Conservation (phyloP, 2,113 vertebrate species). For the Xenus cinereus region DNA sequence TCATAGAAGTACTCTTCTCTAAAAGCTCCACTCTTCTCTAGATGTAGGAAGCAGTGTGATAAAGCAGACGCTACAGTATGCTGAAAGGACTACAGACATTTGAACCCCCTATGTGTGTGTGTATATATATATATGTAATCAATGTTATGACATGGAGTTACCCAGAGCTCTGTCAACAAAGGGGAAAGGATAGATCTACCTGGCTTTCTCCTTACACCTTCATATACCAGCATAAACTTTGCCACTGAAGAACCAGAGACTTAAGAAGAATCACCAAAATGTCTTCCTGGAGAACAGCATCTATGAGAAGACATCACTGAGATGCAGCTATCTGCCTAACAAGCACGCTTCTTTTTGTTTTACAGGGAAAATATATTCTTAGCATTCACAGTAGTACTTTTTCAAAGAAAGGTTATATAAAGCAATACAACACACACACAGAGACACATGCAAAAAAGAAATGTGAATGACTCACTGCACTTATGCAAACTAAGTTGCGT, state of each 20-base stretch:
- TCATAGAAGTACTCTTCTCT: neutral
- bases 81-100: neutral
- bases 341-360: neutral
- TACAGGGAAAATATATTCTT: neutral
- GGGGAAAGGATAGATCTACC: neutral
- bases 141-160: neutral
- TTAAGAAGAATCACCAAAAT: neutral
- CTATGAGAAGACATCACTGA: neutral
- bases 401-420: slow-evolving; percentile 50
- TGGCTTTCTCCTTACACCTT: neutral
- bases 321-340: neutral
- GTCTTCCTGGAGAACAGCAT: neutral
- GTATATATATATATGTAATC: neutral
- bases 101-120: neutral
- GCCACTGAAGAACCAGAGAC: neutral
- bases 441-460: slow-evolving; percentile 24
- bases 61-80: neutral
- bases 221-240: neutral
- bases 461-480: slow-evolving; percentile 64
- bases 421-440: slow-evolving; percentile 24
- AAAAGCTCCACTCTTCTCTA: neutral
- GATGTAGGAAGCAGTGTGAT: neutral
- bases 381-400: slow-evolving; percentile 14
- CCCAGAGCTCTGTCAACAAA: neutral
- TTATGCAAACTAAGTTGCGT: slow-evolving; percentile 67